Evolutionary conservation across 2,797 vertebrate genomes (phyloP), one percentile per base, ranked within the genome.

Genomic region (Paratrypauchen microcephalus): DNA sequence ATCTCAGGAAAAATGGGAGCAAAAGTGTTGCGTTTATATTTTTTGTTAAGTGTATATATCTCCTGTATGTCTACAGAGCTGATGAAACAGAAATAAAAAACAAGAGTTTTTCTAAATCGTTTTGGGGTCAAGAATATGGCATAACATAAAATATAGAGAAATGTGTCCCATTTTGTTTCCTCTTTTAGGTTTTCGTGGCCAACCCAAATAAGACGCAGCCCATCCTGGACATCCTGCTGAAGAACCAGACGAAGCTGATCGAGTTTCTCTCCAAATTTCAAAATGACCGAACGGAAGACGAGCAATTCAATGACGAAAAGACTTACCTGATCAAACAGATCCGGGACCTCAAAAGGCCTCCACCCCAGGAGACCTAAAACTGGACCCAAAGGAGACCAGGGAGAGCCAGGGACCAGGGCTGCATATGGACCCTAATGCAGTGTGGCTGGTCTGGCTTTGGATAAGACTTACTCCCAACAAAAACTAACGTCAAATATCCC

Each of bases 301-400:
- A 98, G 94, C 97, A 98, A 81, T 98, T 98, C 93, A 97, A 97
- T 9, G 97, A 98, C 6, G 97, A 98, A 95, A 98, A 98, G 94
- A 98, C 96, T 90, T 98, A 98, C 94, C 94, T 98, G 94, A 95
- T 98, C 89, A 98, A 98, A 95, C 97, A 98, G 94, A 98, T 98
- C 94, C 94, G 96, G 94, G 96, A 98, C 94, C 95, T 98, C 91
- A 98, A 98, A 94, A 96, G 96, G 95, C 96, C 96, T 70, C 92
- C 93, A 57, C 95, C 96, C 75, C 96, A 97, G 90, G 96, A 98
- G 87, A 95, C 97, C 91, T 98, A 93, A 88, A 55, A 78, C 4
- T 12, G 3, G 45, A 9, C 60, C 8, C 58, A 65, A 30, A 72
- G 32, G 55, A 67, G 59, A 60, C 58, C 28, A 61, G 70, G 75